A percentile compares a stretch with the other conserved stretches of the same genome.
Evolutionary conservation across 2,113 vertebrate genomes (phyloP).

Genomic region (Gadus chalcogrammus): DNA sequence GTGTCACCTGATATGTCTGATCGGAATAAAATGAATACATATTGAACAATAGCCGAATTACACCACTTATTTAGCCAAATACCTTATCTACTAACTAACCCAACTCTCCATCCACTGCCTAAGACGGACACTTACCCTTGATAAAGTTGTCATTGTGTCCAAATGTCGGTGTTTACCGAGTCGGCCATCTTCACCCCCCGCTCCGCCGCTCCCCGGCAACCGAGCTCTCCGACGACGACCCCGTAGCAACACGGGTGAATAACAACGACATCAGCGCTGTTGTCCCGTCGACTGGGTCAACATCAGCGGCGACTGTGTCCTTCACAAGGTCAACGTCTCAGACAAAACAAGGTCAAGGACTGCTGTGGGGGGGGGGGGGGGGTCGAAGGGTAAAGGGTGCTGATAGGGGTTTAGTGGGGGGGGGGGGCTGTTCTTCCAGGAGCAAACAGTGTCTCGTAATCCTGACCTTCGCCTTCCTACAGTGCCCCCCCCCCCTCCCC

Average conservation of each 20-base stretch:
- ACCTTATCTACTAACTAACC: no score
- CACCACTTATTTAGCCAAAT: not conserved
- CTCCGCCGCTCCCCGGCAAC: not conserved
- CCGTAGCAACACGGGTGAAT: not conserved
- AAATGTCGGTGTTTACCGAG: constrained; percentile 53
- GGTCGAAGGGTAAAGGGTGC: constrained; percentile 44
- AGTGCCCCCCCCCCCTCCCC: no score
- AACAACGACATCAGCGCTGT: not conserved
- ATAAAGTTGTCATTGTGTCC: constrained; percentile 25
- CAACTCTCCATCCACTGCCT: no score
- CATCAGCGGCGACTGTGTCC: constrained; percentile 30
- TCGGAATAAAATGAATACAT: not conserved
- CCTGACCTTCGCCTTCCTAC: constrained; percentile 49
- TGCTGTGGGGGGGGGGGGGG: not conserved
- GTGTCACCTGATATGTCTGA: no score
- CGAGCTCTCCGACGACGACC: not conserved
- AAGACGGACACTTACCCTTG: constrained; percentile 4
- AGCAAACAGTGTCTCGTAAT: constrained; percentile 58
- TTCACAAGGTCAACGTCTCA: constrained; percentile 27
- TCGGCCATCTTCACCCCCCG: not conserved
- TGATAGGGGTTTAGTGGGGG: not conserved
- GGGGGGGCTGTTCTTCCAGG: constrained; percentile 19
- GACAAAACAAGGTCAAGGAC: constrained; percentile 14
- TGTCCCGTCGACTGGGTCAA: not conserved
- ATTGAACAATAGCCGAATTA: not conserved